phyloP scores from a whole-genome alignment of 2,113 vertebrate species.

The Helogale parvula region DNA sequence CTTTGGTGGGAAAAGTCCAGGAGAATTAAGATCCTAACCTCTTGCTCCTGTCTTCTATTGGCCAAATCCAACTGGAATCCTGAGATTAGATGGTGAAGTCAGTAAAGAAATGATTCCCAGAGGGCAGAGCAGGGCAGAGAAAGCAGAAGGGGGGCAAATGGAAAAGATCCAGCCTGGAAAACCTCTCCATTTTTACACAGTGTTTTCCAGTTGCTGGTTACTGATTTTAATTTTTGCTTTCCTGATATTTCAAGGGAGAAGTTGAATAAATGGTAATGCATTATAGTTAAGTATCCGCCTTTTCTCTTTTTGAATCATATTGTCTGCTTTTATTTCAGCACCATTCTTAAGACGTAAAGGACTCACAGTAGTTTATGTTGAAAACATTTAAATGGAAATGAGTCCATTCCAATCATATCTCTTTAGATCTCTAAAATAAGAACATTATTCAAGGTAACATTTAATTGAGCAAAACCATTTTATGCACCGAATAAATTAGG shows the following conservation, averaged over 20 bases:
- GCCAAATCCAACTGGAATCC: not conserved
- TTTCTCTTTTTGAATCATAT: not conserved
- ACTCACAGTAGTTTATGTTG: slow-evolving; percentile 30
- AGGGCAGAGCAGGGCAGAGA: not conserved
- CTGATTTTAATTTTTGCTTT: slow-evolving; percentile 21
- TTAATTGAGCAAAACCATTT: slow-evolving; percentile 57
- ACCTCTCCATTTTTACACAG: not conserved
- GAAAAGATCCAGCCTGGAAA: not conserved
- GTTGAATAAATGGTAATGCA: not conserved
- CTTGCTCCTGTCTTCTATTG: not conserved
- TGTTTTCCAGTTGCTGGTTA: slow-evolving; percentile 2
- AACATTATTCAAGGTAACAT: slow-evolving; percentile 60
- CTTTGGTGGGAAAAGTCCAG: not conserved
- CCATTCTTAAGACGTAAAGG: not conserved
- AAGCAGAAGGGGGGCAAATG: not conserved
- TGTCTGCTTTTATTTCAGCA: slow-evolving; percentile 17
- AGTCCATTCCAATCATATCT: slow-evolving; percentile 24
- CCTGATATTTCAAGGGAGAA: slow-evolving; percentile 8
- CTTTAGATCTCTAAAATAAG: slow-evolving; percentile 32
- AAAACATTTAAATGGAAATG: slow-evolving; percentile 45
- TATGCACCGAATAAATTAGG: slow-evolving; percentile 6
- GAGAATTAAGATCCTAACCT: not conserved
- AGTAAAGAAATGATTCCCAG: not conserved
- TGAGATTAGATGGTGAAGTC: not conserved
- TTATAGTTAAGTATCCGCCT: not conserved